Percentiles rank a stretch among this genome's conserved stretches.
phyloP scores from a whole-genome alignment of 2,888 invertebrate genomes.

The Dexiosoma caninum region DNA sequence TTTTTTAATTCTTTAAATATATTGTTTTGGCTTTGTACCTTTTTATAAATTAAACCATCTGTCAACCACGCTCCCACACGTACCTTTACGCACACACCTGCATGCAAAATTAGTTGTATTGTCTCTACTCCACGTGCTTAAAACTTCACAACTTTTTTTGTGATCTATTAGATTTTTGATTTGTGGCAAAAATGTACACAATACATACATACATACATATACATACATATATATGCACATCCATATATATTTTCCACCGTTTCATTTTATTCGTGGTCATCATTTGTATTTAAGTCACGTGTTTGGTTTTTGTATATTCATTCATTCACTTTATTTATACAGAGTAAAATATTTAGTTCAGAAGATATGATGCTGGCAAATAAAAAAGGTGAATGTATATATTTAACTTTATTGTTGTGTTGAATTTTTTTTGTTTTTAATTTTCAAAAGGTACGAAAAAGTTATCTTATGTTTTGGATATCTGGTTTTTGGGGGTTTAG shows the following conservation, averaged over 20 bases:
- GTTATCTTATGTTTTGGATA: background rate
- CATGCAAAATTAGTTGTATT: constrained; percentile 27
- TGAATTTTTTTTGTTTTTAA: background rate
- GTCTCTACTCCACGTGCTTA: background rate
- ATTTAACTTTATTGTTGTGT: constrained; percentile 53
- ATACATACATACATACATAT: too few relatives aligned
- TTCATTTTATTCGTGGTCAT: constrained; percentile 47
- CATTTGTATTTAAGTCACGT: constrained; percentile 62
- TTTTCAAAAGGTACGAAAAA: constrained; percentile 26
- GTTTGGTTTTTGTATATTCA: constrained; percentile 44
- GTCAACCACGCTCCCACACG: constrained; percentile 24
- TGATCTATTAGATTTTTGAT: constrained; percentile 62
- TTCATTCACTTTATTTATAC: constrained; percentile 24
- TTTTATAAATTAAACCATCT: constrained; percentile 38
- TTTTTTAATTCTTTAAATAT: background rate
- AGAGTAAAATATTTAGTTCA: constrained; percentile 36
- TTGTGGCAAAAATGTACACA: constrained; percentile 45
- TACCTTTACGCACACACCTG: background rate
- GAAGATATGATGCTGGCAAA: constrained; percentile 11
- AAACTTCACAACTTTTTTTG: constrained; percentile 29
- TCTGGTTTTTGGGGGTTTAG: background rate
- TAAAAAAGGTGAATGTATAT: constrained; percentile 46
- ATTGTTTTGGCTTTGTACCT: too few relatives aligned
- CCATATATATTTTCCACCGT: too few relatives aligned
- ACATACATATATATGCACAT: too few relatives aligned